phyloP scores from a whole-genome alignment of 2,888 invertebrate species.

The Rosalia funebris region DNA sequence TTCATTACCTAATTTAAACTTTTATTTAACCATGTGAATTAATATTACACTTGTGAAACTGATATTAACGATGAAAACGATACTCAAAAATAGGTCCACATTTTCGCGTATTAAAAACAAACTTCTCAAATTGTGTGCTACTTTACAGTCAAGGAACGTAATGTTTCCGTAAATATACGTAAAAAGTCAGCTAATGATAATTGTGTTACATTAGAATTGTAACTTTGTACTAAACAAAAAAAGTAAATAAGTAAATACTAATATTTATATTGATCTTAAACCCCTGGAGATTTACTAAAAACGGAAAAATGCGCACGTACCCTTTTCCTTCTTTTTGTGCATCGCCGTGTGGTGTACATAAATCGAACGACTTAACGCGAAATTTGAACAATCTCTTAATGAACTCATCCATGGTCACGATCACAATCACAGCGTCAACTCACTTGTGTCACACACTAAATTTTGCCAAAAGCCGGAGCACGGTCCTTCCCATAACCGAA shows the following conservation, averaged over 20 bases:
- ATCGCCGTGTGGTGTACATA: neutral
- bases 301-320: neutral
- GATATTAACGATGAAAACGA: too few relatives aligned
- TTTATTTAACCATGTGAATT: too few relatives aligned
- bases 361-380: neutral
- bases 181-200: too few relatives aligned
- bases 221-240: neutral
- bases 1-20: too few relatives aligned
- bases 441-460: neutral
- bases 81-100: too few relatives aligned
- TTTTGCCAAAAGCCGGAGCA: neutral
- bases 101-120: too few relatives aligned
- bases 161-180: too few relatives aligned
- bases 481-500: neutral
- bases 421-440: neutral
- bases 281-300: neutral
- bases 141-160: too few relatives aligned
- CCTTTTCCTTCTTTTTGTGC: neutral
- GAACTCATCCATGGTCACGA: neutral
- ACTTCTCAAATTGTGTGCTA: too few relatives aligned
- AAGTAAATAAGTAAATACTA: neutral
- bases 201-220: neutral
- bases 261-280: neutral
- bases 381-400: neutral
- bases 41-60: too few relatives aligned